These are phyloP conservation scores for Anastrepha obliqua DNA, from an alignment of 1,140 invertebrate species.

Conservation along the genomic window DNA sequence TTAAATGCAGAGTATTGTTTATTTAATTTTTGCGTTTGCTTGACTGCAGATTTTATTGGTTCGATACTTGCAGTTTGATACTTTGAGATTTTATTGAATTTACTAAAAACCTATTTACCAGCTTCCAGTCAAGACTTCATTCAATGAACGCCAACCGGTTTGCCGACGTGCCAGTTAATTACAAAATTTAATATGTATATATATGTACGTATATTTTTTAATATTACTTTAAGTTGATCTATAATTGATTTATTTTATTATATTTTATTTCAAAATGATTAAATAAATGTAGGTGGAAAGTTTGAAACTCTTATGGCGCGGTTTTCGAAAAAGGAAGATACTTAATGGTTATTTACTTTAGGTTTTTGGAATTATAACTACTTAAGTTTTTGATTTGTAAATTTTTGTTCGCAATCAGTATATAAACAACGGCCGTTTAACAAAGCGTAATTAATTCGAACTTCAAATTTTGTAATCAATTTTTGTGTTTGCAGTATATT, in stretches of 20 bases:
- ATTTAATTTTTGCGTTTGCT: constrained; percentile 5
- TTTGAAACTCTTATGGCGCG: constrained; percentile 49
- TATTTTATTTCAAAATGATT: constrained; percentile 35
- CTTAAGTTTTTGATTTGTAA: constrained; percentile 16
- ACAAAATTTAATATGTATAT: constrained; percentile 44
- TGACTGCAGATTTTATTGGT: constrained; percentile 11
- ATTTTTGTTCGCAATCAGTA: constrained; percentile 15
- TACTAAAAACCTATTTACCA: constrained; percentile 12
- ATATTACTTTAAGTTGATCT: constrained; percentile 37
- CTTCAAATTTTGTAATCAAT: constrained; percentile 19
- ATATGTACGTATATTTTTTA: constrained; percentile 44
- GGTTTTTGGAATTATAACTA: constrained; percentile 34
- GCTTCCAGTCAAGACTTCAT: background rate
- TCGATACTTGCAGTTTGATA: constrained; percentile 5
- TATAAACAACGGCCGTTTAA: constrained; percentile 16
- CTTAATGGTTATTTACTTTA: constrained; percentile 25
- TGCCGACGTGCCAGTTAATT: constrained; percentile 24
- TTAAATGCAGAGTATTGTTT: constrained; percentile 47
- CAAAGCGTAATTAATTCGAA: constrained; percentile 36
- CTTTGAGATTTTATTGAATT: constrained; percentile 9
- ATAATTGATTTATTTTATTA: constrained; percentile 16
- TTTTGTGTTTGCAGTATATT: constrained; percentile 62
- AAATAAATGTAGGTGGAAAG: constrained; percentile 50
- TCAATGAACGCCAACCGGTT: constrained; percentile 36
- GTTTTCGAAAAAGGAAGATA: constrained; percentile 38